Base-by-base conservation (phyloP, 2,888 invertebrate species). In the Escarpia spicata region DNA sequence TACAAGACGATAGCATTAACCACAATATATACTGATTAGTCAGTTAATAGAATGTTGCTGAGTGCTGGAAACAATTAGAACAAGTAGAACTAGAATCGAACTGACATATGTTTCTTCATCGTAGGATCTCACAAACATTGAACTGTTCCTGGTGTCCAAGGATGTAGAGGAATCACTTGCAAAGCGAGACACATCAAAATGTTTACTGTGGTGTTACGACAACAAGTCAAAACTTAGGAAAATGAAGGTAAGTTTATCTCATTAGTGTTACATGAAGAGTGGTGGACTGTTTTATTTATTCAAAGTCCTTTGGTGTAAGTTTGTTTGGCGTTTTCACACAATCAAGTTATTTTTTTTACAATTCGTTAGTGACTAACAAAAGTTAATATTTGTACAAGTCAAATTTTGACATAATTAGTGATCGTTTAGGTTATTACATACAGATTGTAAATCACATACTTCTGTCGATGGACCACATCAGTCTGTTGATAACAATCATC, bases 121-220 rank as follows among this genome's bases (percentile, higher is more conserved):
- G 4, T 94, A 98, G 96, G 98, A 99, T 95, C 97, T 99, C 93
- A 99, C 99, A 43, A 99, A 99, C 97, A 98, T 99, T 95, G 97
- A 99, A 90, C 95, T 97, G 93, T 97, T 97, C 95, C 95, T 97
- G 94, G 96, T 97, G 3, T 97, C 97, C 6, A 97, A 97, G 94
- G 97, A 97, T 94, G 97, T 99, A 10, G 99, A 99, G 96, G 98
- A 98, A 93, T 98, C 99, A 94, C 96, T 99, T 93, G 97, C 97
- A 3, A 97, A 97, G 93, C 98, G 97, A 93, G 98, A 99, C 96
- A 99, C 99, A 0, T 97, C 97, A 2, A 98, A 98, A 96, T 99
- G 99, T 96, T 97, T 99, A 93, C 97, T 98, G 93, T 99, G 99
- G 99, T 99, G 99, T 97, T 98, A 98, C 95, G 99, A 99, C 96